Evolutionary conservation across 2,888 invertebrate species (phyloP).

Genomic region (Drosophila cracens): DNA sequence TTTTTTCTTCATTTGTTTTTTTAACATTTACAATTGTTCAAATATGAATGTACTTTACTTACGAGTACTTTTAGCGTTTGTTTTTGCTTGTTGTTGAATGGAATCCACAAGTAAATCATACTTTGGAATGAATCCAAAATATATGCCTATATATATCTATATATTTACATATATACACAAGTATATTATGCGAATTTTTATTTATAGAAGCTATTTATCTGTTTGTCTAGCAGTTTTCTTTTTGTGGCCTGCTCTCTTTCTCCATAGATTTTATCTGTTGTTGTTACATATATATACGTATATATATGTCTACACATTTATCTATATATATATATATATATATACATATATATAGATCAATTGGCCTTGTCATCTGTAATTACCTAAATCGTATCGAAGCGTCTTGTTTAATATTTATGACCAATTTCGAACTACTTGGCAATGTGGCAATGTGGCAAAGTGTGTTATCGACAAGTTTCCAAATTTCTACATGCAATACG

Average conservation of each 20-base stretch:
- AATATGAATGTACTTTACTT: background rate
- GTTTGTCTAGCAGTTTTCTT: conserved; percentile 23
- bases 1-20: background rate
- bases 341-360: background rate
- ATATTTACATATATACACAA: conserved; percentile 10
- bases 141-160: background rate
- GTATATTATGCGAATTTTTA: conserved; percentile 34
- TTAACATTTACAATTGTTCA: background rate
- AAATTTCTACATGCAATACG: background rate
- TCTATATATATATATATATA: background rate
- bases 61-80: background rate
- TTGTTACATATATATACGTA: conserved; percentile 3
- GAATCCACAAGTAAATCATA: conserved; percentile 56
- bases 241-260: conserved; percentile 19
- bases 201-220: conserved; percentile 58
- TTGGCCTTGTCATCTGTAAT: conserved; percentile 9
- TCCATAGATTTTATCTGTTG: conserved; percentile 22
- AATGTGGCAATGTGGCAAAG: background rate
- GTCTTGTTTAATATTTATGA: conserved; percentile 6
- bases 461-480: background rate
- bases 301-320: background rate
- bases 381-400: conserved; percentile 2
- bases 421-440: conserved; percentile 1
- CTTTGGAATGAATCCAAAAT: conserved; percentile 76
- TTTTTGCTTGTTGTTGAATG: conserved; percentile 4